Percentiles rank a stretch among this genome's conserved stretches.
Conservation (phyloP, 2,888 invertebrate species). For the Ennomos fuscantarius region DNA sequence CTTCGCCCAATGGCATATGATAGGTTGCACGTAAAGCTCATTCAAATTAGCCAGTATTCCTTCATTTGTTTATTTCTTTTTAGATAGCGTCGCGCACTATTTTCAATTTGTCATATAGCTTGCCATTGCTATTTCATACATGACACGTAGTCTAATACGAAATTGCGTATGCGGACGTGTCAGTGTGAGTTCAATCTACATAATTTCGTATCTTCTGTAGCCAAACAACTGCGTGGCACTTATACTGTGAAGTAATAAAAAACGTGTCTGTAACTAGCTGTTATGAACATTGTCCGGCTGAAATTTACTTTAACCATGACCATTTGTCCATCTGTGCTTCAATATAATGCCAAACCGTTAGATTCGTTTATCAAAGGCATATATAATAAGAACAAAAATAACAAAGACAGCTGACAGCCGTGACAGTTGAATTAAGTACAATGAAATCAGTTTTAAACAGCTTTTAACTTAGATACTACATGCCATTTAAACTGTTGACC, state of each 20-base stretch:
- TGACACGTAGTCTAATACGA: too few relatives aligned
- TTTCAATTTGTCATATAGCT: too few relatives aligned
- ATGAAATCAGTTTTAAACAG: too few relatives aligned
- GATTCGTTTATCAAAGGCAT: constrained; percentile 11
- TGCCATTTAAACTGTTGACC: too few relatives aligned
- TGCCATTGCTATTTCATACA: too few relatives aligned
- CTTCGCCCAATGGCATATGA: too few relatives aligned
- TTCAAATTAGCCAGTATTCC: too few relatives aligned
- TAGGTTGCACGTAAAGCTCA: too few relatives aligned
- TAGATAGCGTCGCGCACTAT: too few relatives aligned
- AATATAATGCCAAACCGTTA: not conserved
- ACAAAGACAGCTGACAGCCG: constrained; percentile 6
- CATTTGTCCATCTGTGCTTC: constrained; percentile 17
- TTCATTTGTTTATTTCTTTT: too few relatives aligned
- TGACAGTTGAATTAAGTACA: constrained; percentile 9
- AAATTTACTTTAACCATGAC: constrained; percentile 36
- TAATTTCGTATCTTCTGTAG: not conserved
- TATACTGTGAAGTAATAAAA: constrained; percentile 28
- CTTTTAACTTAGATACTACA: too few relatives aligned
- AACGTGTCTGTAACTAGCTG: constrained; percentile 28
- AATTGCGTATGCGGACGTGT: too few relatives aligned
- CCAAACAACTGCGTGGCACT: constrained; percentile 8
- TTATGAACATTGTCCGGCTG: constrained; percentile 33
- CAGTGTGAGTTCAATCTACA: not conserved
- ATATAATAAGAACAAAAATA: constrained; percentile 8